These are phyloP conservation scores for Himalopsyche phryganea DNA, from an alignment of 1,140 invertebrate species.

Conservation along the genomic window DNA sequence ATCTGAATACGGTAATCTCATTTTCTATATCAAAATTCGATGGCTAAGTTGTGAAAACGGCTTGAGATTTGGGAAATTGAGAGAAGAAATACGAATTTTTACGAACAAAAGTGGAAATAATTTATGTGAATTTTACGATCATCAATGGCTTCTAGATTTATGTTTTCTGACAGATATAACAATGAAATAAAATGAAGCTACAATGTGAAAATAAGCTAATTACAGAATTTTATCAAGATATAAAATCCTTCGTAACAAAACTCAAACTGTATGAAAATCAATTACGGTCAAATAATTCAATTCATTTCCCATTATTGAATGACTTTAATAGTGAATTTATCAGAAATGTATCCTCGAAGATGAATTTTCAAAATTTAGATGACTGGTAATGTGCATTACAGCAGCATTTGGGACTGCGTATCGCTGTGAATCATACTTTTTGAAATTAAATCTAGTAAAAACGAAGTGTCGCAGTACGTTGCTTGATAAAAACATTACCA, in stretches of 20 bases:
- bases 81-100: background rate
- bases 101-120: background rate
- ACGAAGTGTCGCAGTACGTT: background rate
- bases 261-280: background rate
- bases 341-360: background rate
- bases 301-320: background rate
- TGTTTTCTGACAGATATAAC: slow-evolving; percentile 2
- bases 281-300: background rate
- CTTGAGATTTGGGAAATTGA: slow-evolving; percentile 1
- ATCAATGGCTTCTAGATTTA: slow-evolving; percentile 2
- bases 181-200: background rate
- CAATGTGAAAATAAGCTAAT: background rate
- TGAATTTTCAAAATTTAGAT: too few relatives aligned
- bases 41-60: background rate
- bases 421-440: too few relatives aligned
- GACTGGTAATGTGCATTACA: too few relatives aligned
- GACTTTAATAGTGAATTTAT: background rate
- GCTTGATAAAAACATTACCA: background rate
- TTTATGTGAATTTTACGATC: background rate
- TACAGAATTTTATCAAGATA: slow-evolving; percentile 1
- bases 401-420: too few relatives aligned
- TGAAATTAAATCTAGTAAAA: background rate
- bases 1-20: background rate
- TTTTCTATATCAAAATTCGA: background rate
- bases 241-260: background rate